Evolutionary conservation across 1,140 invertebrate species (phyloP).

Genomic region (Heliconius congener): DNA sequence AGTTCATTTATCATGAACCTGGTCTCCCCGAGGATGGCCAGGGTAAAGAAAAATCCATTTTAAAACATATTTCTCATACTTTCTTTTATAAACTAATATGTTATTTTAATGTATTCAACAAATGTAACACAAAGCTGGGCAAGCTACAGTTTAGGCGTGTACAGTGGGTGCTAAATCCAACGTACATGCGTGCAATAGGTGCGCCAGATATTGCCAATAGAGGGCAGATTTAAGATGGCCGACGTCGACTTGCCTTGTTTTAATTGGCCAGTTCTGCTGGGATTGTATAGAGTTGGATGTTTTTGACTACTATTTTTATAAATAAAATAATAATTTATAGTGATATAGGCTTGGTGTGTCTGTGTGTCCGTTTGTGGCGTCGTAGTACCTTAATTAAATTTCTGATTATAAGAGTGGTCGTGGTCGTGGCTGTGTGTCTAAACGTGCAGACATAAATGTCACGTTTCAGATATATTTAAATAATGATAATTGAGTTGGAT

Average conservation of each 20-base stretch:
- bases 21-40: too few relatives aligned
- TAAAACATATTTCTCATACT: too few relatives aligned
- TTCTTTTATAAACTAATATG: neutral
- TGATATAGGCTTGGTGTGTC: neutral
- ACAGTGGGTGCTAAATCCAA: constrained; percentile 50
- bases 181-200: constrained; percentile 56
- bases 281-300: constrained; percentile 48
- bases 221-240: constrained; percentile 75
- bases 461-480: too few relatives aligned
- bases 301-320: neutral
- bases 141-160: constrained; percentile 33
- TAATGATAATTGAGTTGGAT: too few relatives aligned
- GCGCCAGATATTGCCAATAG: constrained; percentile 73
- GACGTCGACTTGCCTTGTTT: constrained; percentile 73
- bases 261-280: constrained; percentile 60
- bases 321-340: neutral
- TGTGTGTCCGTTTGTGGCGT: too few relatives aligned
- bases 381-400: too few relatives aligned
- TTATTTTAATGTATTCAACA: constrained; percentile 5
- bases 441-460: too few relatives aligned
- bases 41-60: too few relatives aligned
- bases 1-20: too few relatives aligned
- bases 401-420: too few relatives aligned
- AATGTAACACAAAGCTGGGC: constrained; percentile 20
- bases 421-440: too few relatives aligned